Base-by-base conservation (phyloP, 1,140 invertebrate genomes). In the Stegodyphus dumicola region DNA sequence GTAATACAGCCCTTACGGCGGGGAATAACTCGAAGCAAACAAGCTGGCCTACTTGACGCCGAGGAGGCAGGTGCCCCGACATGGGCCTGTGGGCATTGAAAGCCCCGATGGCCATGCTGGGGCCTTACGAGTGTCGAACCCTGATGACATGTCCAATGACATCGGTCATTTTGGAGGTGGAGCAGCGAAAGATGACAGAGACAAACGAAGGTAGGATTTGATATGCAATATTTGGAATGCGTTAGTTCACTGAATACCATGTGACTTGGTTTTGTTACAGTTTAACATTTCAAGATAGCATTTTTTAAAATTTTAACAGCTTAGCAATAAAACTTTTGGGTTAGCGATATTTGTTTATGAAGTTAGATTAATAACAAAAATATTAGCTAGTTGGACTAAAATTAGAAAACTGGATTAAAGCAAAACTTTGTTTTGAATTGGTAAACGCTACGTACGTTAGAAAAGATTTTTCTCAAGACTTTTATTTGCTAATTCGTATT, bases 11-110 rank as follows among this genome's bases (percentile, higher is more conserved):
- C 51, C 52, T 18, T 33, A 52, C 78, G 56, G 56, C 56, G 15
- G 15, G 56, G 15, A 9, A 60, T 60, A 60, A 10, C 15, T 33
- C 33, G 33, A 33, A 33, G 60, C 64, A 11, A 66, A 65, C 79
- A 83, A 83, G 54, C 75, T 86, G 84, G 84, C 84, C 48, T 86
- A 86, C 69, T 60, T 86, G 17, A 86, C 84, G n/a, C 84, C 84
- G 15, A 49, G 84, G 54, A 70, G 84, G 18, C 75, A 86, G 76
- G 66, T 78, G 67, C 84, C 84, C 67, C 52, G 76, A 18, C 84
- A 86, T 86, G 84, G 84, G 54, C 84, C 84, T 6, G 81, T 85
- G 64, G 81, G 81, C 73, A 85, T 85, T 52, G 84, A 86, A 52
- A 66, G 66, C 67, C 75, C 84, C 54, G 84, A 86, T 73, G 84